These are phyloP conservation scores for Artibeus lituratus DNA, from an alignment of 2,797 vertebrate genomes.

Conservation along the genomic window DNA sequence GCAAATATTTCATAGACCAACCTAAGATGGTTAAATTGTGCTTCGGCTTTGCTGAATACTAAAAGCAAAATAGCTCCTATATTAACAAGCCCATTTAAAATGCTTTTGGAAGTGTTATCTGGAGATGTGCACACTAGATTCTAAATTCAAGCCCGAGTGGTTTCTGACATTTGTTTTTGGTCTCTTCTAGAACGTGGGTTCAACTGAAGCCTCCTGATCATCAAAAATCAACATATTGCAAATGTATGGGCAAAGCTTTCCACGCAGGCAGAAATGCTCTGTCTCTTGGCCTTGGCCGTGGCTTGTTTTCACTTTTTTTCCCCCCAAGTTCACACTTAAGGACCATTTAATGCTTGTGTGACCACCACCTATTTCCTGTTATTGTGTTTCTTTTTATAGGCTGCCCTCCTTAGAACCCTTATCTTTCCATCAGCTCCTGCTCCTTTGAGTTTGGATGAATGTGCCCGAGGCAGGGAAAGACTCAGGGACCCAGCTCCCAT, in stretches of 20 bases:
- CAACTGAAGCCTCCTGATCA: neutral
- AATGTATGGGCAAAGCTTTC: neutral
- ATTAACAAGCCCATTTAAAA: neutral
- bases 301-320: slow-evolving; percentile 6
- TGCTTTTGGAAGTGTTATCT: neutral
- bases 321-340: slow-evolving; percentile 52
- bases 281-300: neutral
- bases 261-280: neutral
- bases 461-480: slow-evolving; percentile 51
- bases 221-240: neutral
- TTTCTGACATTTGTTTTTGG: neutral
- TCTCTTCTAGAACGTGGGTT: neutral
- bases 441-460: neutral
- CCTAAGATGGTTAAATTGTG: slow-evolving; percentile 1
- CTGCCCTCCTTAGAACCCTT: slow-evolving; percentile 25
- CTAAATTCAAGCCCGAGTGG: neutral
- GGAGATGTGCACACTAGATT: neutral
- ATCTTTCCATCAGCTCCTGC: slow-evolving; percentile 34
- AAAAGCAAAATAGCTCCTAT: neutral
- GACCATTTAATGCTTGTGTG: slow-evolving; percentile 48
- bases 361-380: slow-evolving; percentile 66
- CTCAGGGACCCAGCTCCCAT: neutral
- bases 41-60: neutral
- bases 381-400: slow-evolving; percentile 65
- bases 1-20: neutral